These are phyloP conservation scores for Fabriciana adippe DNA, from an alignment of 2,888 invertebrate genomes.

Conservation along the genomic window DNA sequence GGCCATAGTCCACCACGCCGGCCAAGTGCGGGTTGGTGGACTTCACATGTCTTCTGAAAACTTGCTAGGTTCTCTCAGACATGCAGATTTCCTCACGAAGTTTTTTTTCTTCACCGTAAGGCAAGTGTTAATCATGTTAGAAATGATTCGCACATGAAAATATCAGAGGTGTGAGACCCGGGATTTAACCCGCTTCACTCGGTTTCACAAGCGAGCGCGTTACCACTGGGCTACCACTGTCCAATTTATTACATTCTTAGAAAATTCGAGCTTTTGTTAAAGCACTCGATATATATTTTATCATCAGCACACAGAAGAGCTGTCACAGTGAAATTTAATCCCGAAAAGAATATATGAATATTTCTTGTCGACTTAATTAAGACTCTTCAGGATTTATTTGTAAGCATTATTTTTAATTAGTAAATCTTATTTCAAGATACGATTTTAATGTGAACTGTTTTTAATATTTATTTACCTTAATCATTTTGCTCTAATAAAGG, in stretches of 20 bases:
- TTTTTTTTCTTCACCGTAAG: no score
- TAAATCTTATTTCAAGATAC: neutral
- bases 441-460: neutral
- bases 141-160: no score
- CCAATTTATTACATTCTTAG: slow-evolving; percentile 10
- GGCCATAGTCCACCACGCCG: no score
- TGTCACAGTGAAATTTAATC: slow-evolving; percentile 25
- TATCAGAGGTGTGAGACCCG: no score
- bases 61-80: no score
- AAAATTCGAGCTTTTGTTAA: slow-evolving; percentile 4
- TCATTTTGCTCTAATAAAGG: neutral
- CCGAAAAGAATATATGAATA: slow-evolving; percentile 19
- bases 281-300: slow-evolving; percentile 14
- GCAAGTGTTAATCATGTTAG: no score
- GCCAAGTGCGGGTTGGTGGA: no score
- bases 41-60: no score
- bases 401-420: slow-evolving; percentile 15
- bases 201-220: no score
- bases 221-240: no score
- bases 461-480: neutral
- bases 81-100: no score
- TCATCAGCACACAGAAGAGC: slow-evolving; percentile 9
- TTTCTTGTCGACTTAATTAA: slow-evolving; percentile 24
- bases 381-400: slow-evolving; percentile 12
- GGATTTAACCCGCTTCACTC: no score